Evolutionary conservation across 2,888 invertebrate genomes (phyloP).

Genomic region (Anoplius nigerrimus): DNA sequence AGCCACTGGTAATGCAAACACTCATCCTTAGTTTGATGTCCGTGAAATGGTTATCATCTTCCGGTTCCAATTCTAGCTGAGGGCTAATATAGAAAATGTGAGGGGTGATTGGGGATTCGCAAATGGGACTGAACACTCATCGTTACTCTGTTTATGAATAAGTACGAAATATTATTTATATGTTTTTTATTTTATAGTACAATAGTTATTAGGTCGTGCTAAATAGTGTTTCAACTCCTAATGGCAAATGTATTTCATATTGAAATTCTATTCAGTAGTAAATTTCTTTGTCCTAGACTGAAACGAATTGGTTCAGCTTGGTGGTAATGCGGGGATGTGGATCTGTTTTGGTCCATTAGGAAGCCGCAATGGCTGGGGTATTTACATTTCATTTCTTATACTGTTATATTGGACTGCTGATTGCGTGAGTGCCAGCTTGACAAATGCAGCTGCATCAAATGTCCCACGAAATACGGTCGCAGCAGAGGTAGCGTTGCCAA

Average conservation of each 20-base stretch:
- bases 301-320: slow-evolving; percentile 51
- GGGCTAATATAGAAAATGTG: slow-evolving; percentile 49
- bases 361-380: slow-evolving; percentile 70
- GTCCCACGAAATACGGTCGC: slow-evolving; percentile 63
- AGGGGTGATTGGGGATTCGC: slow-evolving; percentile 32
- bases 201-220: background rate
- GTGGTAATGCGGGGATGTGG: slow-evolving; percentile 75
- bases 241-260: background rate
- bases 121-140: slow-evolving; percentile 30
- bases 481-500: slow-evolving; percentile 71
- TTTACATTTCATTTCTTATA: slow-evolving; percentile 63
- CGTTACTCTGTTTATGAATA: slow-evolving; percentile 47
- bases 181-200: too few relatives aligned
- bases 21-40: slow-evolving; percentile 44
- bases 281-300: slow-evolving; percentile 31
- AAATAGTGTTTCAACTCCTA: background rate
- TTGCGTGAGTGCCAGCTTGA: slow-evolving; percentile 67
- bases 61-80: slow-evolving; percentile 55
- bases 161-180: slow-evolving; percentile 31
- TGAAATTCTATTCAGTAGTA: background rate
- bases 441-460: slow-evolving; percentile 71
- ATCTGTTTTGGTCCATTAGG: slow-evolving; percentile 69
- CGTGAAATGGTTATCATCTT: slow-evolving; percentile 49
- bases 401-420: slow-evolving; percentile 64
- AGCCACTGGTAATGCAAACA: slow-evolving; percentile 54